phyloP scores from a whole-genome alignment of 2,113 vertebrate genomes.

The Puntigrus tetrazona region DNA sequence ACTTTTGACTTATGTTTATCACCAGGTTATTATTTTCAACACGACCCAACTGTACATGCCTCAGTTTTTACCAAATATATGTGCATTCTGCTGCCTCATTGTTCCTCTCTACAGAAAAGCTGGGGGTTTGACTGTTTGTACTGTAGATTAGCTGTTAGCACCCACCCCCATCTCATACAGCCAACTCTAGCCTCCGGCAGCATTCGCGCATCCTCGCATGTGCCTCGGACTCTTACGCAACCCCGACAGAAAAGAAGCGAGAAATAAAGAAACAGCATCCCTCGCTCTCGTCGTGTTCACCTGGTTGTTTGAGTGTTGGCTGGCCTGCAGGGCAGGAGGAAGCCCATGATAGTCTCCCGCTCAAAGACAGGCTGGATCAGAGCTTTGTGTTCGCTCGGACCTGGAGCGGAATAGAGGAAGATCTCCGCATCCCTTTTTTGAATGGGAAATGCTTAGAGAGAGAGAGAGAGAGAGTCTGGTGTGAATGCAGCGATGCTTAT shows the following conservation, averaged over 20 bases:
- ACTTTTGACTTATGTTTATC: not conserved
- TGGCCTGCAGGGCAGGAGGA: slow-evolving; percentile 62
- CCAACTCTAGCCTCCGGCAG: slow-evolving; percentile 63
- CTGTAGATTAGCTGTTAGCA: slow-evolving; percentile 8
- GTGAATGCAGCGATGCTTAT: not conserved
- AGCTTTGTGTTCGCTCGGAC: slow-evolving; percentile 5
- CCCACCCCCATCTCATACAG: slow-evolving; percentile 47
- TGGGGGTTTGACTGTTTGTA: not conserved
- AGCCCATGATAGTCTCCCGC: slow-evolving; percentile 59
- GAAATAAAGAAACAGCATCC: slow-evolving; percentile 1
- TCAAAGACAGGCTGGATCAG: slow-evolving; percentile 10
- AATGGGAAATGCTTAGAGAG: slow-evolving; percentile 3
- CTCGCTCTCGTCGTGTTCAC: slow-evolving; percentile 55
- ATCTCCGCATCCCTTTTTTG: not conserved
- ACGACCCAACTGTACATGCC: not conserved
- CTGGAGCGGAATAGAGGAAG: not conserved
- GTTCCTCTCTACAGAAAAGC: not conserved
- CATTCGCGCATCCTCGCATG: slow-evolving; percentile 52
- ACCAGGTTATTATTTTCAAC: not conserved
- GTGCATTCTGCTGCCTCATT: not conserved
- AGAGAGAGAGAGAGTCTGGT: not conserved
- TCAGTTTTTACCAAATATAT: not conserved
- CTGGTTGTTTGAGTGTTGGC: slow-evolving; percentile 66
- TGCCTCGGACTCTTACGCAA: slow-evolving; percentile 67
- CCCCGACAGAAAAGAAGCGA: slow-evolving; percentile 31